Base-by-base conservation (phyloP, 2,888 invertebrate species). In the Silvanus unidentatus region DNA sequence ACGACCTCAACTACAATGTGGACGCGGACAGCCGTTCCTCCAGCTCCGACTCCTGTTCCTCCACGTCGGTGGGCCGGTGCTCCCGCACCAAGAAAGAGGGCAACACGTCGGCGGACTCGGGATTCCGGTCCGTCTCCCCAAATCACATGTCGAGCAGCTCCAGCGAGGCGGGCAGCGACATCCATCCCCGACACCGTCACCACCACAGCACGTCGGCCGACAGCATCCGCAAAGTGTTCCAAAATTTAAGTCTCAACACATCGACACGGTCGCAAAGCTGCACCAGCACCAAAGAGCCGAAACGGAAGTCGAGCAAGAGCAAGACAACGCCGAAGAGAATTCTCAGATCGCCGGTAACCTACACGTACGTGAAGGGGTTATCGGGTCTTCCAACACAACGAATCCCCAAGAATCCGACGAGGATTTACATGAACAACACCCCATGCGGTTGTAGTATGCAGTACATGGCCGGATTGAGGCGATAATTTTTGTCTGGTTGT, bases 321-420 rank as follows among this genome's bases (percentile, higher is more conserved):
- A 82, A 80, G 60, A 71, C 74, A 29, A 78, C 80, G 45, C 86
- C 86, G 1, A 86, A 87, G 64, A 78, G 84, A 57, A 89, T 90
- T 50, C 75, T 89, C 6, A 77, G 90, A 30, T 78, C 86, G 40
- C 89, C 89, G 1, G 83, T 88, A 9, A 79, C 83, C 0, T 88
- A 89, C 68, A 86, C 86, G 6, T 90, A 89, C 68, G 83, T 87
- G 1, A 82, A 82, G 52, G 89, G 89, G 37, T 76, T 88, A 52
- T 88, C 88, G 6, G 89, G 89, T 8, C 72, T 89, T 43, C 88
- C 89, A 5, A 89, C 88, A 1, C 88, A 88, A 65, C 76, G 89
- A 62, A 83, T 89, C 14, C 88, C 89, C 0, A 77, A 82, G 50
- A 78, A 70, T 39, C 58, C 60, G 30, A 48, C 60, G 27, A 32